Evolutionary conservation across 1,140 invertebrate genomes (phyloP), one percentile per base, ranked within the genome.

Genomic region (Zeugodacus cucurbitae): DNA sequence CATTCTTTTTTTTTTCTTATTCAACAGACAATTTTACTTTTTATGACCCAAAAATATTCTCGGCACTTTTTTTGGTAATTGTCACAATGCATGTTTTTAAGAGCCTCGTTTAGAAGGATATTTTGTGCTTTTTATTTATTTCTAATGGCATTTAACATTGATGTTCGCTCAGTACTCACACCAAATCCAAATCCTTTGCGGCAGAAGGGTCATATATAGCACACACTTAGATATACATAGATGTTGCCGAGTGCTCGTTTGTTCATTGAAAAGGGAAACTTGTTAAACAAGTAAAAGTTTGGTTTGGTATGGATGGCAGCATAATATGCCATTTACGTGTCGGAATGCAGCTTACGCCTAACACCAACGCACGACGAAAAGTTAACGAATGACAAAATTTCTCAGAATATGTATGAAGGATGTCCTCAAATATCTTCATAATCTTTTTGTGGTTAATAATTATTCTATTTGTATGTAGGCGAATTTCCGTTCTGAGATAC

Each of bases 71-170:
- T 82, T 70, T 70, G 11, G 74, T 82, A 48, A 11, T 82, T 82
- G 74, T 34, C 74, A 82, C 74, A 11, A 88, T 89, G 91, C 88
- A 90, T 92, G 91, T 90, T 67, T 90, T 91, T 91, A 91, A 92
- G 90, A 90, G 90, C 90, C 90, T 92, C 91, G 91, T 92, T 92
- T 92, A 92, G 91, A 92, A 92, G 92, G 91, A 91, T 92, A 92
- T 92, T 92, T 92, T 92, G 91, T 92, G 37, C 41, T 87, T 87
- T 87, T 64, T 87, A 58, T 59, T 59, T 57, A 57, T 59, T 59
- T 59, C 29, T 57, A 86, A 86, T 86, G 74, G 74, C 74, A 82
- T 82, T 54, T 54, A 82, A 48, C 41, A 82, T 82, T 41, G 10
- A 54, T 82, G 74, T 82, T 48, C 74, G 20, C 4, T 17, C 2